Evolutionary conservation across 2,113 vertebrate species (phyloP), one percentile per base, ranked within the genome.

Genomic region (Eretmochelys imbricata): DNA sequence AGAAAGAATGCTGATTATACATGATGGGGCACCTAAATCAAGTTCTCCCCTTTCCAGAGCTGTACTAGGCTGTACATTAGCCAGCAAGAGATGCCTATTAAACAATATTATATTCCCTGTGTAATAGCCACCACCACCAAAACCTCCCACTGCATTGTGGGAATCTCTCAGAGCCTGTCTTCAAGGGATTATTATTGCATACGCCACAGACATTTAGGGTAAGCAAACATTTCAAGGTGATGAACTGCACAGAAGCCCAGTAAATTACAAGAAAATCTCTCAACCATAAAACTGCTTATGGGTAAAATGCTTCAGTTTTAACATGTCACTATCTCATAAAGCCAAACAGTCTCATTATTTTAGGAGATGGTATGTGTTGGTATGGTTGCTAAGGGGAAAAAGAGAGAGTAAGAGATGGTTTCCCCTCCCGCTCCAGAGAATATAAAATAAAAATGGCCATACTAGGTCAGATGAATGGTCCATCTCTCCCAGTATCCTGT

Each of bases 211-310:
- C 92, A 48, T 87, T 89, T 82, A 80, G 53, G 88, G 62, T 78
- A 78, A 92, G 84, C 80, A 93, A 89, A 65, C 17, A 85, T n/a
- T 59, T 90, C 22, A 42, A 51, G 19, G 81, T 95, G 92, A 93
- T 86, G 78, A 92, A 84, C 20, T 51, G 29, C 50, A 55, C 53
- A 84, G 82, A 87, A 85, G 88, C 69, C 91, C 78, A 93, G 76
- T 80, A 82, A 85, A 46, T 95, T 84, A 62, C 79, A 93, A 95
- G 87, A 94, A 96, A 97, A 96, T 93, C 89, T 65, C 84, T 97
- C 91, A 93, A 78, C 88, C 91, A 92, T 95, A 94, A 97, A 96
- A 96, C 88, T 92, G 85, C 84, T 95, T 88, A 69, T 48, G 78
- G 86, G 49, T 94, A 90, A 93, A 90, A 90, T 83, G 17, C 48